Evolutionary conservation across 2,113 vertebrate species (phyloP).

Genomic region (Chionis minor): DNA sequence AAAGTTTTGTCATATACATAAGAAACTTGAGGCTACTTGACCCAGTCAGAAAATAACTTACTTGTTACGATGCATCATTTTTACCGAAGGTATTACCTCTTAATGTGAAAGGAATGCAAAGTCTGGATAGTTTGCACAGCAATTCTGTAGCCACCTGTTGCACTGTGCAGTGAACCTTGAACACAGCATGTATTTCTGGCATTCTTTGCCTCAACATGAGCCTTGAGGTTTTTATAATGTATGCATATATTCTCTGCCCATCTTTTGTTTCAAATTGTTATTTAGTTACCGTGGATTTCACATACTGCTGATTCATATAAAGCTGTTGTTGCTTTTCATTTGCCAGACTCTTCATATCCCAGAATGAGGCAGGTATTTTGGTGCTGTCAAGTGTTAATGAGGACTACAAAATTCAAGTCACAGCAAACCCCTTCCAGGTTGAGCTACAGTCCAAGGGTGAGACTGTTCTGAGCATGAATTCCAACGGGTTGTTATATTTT

Average conservation of each 20-base stretch:
- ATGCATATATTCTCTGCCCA: neutral
- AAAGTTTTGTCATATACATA: neutral
- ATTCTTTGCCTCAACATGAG: neutral
- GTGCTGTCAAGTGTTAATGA: constrained; percentile 74
- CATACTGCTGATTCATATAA: neutral
- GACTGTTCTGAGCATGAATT: constrained; percentile 83
- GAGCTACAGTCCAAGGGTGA: constrained; percentile 80
- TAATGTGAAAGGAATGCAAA: neutral
- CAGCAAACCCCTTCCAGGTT: constrained; percentile 81
- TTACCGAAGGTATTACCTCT: neutral
- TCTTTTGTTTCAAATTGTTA: neutral
- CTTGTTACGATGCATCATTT: neutral
- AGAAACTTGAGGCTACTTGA: neutral
- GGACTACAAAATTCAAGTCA: constrained; percentile 73
- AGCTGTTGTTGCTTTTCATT: constrained; percentile 8
- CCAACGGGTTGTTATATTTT: constrained; percentile 83
- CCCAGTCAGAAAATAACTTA: neutral
- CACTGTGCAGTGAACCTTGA: neutral
- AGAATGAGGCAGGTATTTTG: constrained; percentile 66
- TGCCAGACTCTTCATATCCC: constrained; percentile 77
- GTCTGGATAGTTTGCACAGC: neutral
- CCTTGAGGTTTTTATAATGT: neutral
- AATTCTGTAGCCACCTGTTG: neutral
- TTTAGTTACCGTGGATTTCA: neutral
- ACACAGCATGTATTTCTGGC: neutral